Evolutionary conservation across 1,140 invertebrate genomes (phyloP).

Genomic region (Euwallacea fornicatus): DNA sequence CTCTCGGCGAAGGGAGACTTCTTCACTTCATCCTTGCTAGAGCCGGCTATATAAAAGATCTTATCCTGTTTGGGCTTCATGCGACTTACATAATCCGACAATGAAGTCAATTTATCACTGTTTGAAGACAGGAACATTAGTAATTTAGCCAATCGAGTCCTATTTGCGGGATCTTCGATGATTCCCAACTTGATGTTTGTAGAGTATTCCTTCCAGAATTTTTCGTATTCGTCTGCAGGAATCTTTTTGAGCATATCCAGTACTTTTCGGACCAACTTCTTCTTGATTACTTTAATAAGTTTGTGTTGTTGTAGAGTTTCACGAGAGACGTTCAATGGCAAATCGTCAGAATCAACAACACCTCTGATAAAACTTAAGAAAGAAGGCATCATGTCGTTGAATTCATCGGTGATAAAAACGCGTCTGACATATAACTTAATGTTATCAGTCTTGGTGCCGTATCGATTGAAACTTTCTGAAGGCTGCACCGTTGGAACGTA

Average conservation of each 20-base stretch:
- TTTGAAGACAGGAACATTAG: conserved; percentile 89
- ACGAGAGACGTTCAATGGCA: conserved; percentile 96
- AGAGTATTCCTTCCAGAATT: conserved; percentile 99
- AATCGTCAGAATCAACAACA: conserved; percentile 98
- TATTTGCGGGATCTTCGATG: conserved; percentile 96
- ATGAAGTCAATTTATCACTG: conserved; percentile 68
- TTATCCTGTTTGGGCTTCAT: conserved; percentile 98
- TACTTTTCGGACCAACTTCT: conserved; percentile 96
- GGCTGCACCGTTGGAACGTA: conserved; percentile 90
- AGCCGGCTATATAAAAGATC: conserved; percentile 96
- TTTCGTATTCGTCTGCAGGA: conserved; percentile 84
- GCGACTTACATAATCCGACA: conserved; percentile 89
- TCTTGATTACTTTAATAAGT: conserved; percentile 97
- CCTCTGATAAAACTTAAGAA: conserved; percentile 94
- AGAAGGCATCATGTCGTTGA: conserved; percentile 99
- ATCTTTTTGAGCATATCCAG: conserved; percentile 99
- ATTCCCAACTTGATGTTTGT: conserved; percentile 86
- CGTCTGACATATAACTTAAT: conserved; percentile 96
- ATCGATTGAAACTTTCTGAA: conserved; percentile 91
- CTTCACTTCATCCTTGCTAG: conserved; percentile 83
- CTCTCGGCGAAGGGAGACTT: conserved; percentile 96
- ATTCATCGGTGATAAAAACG: conserved; percentile 99
- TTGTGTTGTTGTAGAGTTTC: conserved; percentile 99
- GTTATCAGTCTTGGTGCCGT: conserved; percentile 91
- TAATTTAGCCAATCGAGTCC: conserved; percentile 92